phyloP scores from a whole-genome alignment of 2,888 invertebrate species.

The Brenthis daphne region DNA sequence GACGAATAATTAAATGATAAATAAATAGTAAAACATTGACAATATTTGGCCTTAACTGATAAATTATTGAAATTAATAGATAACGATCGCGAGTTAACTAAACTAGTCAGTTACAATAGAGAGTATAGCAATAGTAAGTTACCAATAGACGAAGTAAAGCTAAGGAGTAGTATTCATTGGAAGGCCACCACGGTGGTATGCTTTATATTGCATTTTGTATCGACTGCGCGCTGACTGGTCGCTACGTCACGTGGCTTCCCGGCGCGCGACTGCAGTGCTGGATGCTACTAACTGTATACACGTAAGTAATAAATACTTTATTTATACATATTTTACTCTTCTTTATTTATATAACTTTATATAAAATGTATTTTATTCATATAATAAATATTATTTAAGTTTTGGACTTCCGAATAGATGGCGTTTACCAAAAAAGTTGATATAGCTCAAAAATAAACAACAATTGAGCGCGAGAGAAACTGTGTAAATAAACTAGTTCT shows the following conservation, averaged over 20 bases:
- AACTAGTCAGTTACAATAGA: conserved; percentile 69
- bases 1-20: conserved; percentile 46
- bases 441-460: too few relatives aligned
- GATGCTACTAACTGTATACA: conserved; percentile 87
- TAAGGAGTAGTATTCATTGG: conserved; percentile 54
- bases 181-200: conserved; percentile 79
- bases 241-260: conserved; percentile 83
- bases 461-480: too few relatives aligned
- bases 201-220: conserved; percentile 80
- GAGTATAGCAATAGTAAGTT: conserved; percentile 66
- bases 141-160: conserved; percentile 60
- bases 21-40: conserved; percentile 41
- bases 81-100: conserved; percentile 48
- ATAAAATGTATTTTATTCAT: too few relatives aligned
- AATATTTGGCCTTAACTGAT: conserved; percentile 53
- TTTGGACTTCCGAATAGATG: too few relatives aligned
- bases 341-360: not conserved
- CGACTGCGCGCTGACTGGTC: conserved; percentile 83
- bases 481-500: too few relatives aligned
- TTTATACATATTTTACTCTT: conserved; percentile 32
- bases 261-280: conserved; percentile 83
- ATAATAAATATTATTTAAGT: too few relatives aligned
- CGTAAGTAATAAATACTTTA: conserved; percentile 75
- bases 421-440: too few relatives aligned
- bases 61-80: conserved; percentile 40